Conservation (phyloP, 1,140 invertebrate species). For the Drosophila sproati region DNA sequence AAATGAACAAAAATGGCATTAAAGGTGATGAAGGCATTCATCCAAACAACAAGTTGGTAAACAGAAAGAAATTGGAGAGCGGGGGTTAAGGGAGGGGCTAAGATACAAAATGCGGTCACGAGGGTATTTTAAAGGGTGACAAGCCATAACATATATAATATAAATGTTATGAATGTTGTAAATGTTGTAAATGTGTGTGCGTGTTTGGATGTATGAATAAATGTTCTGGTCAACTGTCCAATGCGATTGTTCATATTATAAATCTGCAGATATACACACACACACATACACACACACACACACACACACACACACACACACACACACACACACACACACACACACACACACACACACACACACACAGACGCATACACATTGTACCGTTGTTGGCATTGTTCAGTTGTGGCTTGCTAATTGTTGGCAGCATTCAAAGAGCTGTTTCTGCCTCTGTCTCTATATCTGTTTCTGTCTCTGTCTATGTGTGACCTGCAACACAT, state of each 20-base stretch:
- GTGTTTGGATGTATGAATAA: not conserved
- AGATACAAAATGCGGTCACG: not conserved
- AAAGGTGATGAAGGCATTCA: no score
- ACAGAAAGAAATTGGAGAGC: no score
- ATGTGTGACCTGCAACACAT: not conserved
- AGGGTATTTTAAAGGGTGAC: not conserved
- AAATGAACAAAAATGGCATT: no score
- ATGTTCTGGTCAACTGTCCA: constrained; percentile 26
- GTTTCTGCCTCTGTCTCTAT: no score
- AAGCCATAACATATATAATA: not conserved
- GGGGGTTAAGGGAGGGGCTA: no score
- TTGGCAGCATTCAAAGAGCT: constrained; percentile 1
- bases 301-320: not conserved
- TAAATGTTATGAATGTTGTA: not conserved
- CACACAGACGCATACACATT: not conserved
- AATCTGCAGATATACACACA: constrained; percentile 11
- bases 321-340: not conserved
- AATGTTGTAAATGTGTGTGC: not conserved
- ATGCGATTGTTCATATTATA: constrained; percentile 36
- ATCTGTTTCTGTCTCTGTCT: not conserved
- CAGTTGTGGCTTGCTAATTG: constrained; percentile 11
- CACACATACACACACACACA: not conserved
- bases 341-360: no score
- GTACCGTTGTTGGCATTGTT: not conserved
- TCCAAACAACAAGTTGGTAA: no score